Evolutionary conservation across 2,888 invertebrate species (phyloP), one percentile per base, ranked within the genome.

Genomic region (Scaptodrosophila latifasciaeformis): DNA sequence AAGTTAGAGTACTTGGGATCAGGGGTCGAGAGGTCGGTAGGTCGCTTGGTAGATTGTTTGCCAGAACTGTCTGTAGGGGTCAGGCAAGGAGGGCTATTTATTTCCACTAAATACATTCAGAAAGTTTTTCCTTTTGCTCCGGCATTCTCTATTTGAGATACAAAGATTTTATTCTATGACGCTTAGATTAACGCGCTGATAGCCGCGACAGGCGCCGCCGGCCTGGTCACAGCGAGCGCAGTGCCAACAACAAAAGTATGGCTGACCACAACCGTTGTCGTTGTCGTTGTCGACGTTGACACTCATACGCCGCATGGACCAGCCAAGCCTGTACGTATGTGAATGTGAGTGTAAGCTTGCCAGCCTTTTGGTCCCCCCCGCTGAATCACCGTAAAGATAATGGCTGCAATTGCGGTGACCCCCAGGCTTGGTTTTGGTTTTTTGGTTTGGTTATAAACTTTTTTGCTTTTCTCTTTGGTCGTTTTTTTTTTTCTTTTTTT

Each of bases 341-440:
- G n/a, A n/a, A 10, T 31, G 30, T 47, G n/a, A 24, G 37, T 45
- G 19, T 43, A 6, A 17, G 18, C n/a, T n/a, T n/a, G n/a, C n/a
- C n/a, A n/a, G 12, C 31, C 3, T n/a, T 31, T 31, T 12, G 40
- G n/a, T 19, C 21, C 40, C 27, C 27, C 12, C 37, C 31, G 27
- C 27, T 37, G 68, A 58, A 62, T 62, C 59, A 65, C 62, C 79
- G 70, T 76, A 62, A 67, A 78, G 69, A 75, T 79, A 75, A 79
- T 75, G 79, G 72, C 79, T 79, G 79, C 75, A 75, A 75, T 75
- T 75, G 75, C 63, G 75, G 74, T 75, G 76, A 78, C 76, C 74
- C 78, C 79, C 79, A 65, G 76, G 79, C 74, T 59, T 76, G 75
- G 74, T 69, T 78, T 75, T 63, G 69, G 64, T 70, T 75, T 77